Conservation (phyloP, 2,888 invertebrate species). For the Lepidocyrtoides sp. region DNA sequence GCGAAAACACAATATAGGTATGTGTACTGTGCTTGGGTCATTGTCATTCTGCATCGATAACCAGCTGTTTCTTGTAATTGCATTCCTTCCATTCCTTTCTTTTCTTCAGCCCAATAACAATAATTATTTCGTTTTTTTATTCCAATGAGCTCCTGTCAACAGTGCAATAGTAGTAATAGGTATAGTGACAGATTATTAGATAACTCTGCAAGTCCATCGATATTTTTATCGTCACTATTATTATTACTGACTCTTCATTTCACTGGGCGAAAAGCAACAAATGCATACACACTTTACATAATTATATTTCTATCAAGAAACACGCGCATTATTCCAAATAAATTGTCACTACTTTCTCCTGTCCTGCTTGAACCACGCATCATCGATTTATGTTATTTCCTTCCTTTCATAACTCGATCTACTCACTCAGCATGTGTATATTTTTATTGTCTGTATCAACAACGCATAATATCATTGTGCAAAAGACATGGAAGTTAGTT, state of each 20-base stretch:
- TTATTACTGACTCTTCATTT: not conserved
- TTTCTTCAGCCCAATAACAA: conserved; percentile 24
- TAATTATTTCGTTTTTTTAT: conserved; percentile 49
- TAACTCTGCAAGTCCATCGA: not conserved
- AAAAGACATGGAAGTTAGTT: not conserved
- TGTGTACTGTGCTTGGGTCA: not conserved
- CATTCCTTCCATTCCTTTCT: conserved; percentile 18
- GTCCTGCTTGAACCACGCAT: not conserved
- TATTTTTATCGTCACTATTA: no score
- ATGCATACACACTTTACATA: conserved; percentile 13
- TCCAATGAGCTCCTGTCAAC: conserved; percentile 11
- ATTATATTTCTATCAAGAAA: not conserved
- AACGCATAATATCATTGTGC: not conserved
- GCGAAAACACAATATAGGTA: not conserved
- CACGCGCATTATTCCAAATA: not conserved
- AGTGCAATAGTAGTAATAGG: not conserved
- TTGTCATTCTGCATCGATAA: conserved; percentile 1
- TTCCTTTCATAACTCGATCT: not conserved
- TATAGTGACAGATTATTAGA: conserved; percentile 7
- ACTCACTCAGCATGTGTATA: not conserved
- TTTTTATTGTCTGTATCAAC: not conserved
- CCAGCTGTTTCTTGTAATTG: conserved; percentile 68
- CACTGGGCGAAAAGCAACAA: conserved; percentile 14
- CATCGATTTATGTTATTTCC: conserved; percentile 19
- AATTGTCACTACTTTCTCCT: not conserved